Evolutionary conservation across 2,888 invertebrate species (phyloP), one percentile per base, ranked within the genome.

Genomic region (Oxytorus armatus): DNA sequence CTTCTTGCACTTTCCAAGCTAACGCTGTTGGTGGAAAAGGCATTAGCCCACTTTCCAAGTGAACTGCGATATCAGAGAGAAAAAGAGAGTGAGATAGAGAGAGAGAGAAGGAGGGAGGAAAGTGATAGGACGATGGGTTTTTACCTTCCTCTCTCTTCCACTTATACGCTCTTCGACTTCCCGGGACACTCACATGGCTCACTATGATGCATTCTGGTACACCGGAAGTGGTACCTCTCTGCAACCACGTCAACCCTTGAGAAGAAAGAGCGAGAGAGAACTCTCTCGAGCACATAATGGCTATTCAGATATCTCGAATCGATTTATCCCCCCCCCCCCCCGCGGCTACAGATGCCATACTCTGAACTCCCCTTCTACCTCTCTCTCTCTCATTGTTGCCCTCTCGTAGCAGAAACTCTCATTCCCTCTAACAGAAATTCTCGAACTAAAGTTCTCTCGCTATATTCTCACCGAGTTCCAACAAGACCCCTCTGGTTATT

Each of bases 301-400:
- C 85, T 88, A 88, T 87, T 85, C 88, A 86, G 87, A 88, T 89
- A 88, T 87, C 72, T 53, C 88, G 86, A 89, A 88, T 87, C 88
- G 87, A 89, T 88, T 88, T 88, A 88, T 89, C 87, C 86, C 85
- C 85, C 77, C 63, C 82, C 75, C 87, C 86, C 85, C 85, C 77
- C 63, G 83, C 75, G 85, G 84, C 84, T 49, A 57, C 63, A 29
- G 25, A 68, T 61, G 66, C 73, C 25, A 49, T 29, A 65, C 76
- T 49, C 65, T 77, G 21, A 42, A 25, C 21, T 72, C 51, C 47
- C 29, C 53, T 68, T 59, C 36, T 53, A 51, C 36, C 51, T 11
- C 53, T 11, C 44, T 21, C 25, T 47, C 65, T 49, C 57, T 14
- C n/a, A n/a, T n/a, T n/a, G n/a, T n/a, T n/a, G n/a, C 66, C 8